Conservation (phyloP, 37 sponge, comb jelly and placozoan genomes). For the Eunapius fragilis region DNA sequence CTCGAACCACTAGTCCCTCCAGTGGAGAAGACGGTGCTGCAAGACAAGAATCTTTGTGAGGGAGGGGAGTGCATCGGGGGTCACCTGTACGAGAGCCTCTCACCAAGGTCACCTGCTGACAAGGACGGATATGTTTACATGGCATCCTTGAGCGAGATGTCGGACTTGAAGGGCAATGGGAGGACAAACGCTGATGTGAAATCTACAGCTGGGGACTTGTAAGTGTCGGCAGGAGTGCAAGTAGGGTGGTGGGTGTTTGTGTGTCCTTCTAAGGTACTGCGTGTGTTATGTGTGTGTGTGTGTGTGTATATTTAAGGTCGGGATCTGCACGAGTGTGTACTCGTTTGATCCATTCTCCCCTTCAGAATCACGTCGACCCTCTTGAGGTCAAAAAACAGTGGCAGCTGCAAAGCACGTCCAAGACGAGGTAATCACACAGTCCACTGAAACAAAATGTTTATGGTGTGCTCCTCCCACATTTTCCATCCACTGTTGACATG, state of each 20-base stretch:
- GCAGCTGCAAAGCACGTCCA: background rate
- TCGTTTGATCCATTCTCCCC: background rate
- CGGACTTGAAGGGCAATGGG: background rate
- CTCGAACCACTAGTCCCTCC: background rate
- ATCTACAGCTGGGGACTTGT: background rate
- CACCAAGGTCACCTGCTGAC: constrained; percentile 1
- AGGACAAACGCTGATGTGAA: background rate
- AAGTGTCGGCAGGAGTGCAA: background rate
- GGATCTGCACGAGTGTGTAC: background rate
- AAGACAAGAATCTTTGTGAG: background rate
- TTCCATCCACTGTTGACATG: background rate
- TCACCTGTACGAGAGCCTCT: constrained; percentile 13
- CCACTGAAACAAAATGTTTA: background rate
- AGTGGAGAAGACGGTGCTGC: background rate
- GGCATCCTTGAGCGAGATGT: constrained; percentile 41
- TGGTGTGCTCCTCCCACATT: background rate
- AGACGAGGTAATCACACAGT: background rate
- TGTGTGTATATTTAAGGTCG: background rate
- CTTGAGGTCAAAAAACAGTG: background rate
- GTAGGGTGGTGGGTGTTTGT: too few relatives aligned
- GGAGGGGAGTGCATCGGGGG: background rate
- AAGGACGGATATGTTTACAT: constrained; percentile 65
- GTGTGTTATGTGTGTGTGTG: background rate
- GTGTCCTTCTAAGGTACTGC: too few relatives aligned
- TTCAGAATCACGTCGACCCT: background rate